These are phyloP conservation scores for Hemiscyllium ocellatum DNA, from an alignment of 2,113 vertebrate genomes.

Conservation along the genomic window DNA sequence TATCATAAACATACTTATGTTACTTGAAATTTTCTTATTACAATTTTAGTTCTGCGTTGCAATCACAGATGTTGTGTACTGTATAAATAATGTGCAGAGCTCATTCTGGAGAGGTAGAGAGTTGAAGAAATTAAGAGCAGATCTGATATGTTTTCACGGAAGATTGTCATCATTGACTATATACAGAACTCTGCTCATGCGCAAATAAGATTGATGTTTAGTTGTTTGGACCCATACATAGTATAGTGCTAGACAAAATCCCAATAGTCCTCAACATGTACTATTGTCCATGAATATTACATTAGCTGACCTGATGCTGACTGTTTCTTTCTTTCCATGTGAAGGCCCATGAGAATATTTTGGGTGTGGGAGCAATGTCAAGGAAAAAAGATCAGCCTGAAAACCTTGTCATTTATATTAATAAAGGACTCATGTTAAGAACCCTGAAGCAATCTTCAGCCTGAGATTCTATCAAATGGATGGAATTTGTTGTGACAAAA, in stretches of 20 bases:
- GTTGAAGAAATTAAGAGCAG: slow-evolving; percentile 4
- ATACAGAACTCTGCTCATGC: slow-evolving; percentile 15
- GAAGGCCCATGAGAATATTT: slow-evolving; percentile 23
- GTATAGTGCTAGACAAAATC: slow-evolving; percentile 19
- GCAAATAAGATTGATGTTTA: slow-evolving; percentile 26
- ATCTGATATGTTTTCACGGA: background rate
- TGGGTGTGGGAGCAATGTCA: slow-evolving; percentile 1
- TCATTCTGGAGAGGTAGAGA: background rate
- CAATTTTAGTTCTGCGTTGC: background rate
- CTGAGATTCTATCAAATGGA: background rate
- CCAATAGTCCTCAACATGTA: slow-evolving; percentile 25
- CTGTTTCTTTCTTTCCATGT: background rate
- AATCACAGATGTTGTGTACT: too few relatives aligned
- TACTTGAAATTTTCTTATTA: background rate
- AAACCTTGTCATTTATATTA: background rate
- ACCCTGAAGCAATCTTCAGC: background rate
- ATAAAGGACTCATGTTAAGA: background rate
- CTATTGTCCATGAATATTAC: slow-evolving; percentile 32
- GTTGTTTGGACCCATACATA: slow-evolving; percentile 21
- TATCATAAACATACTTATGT: background rate
- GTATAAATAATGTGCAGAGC: background rate
- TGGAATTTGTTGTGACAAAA: background rate
- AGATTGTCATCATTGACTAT: slow-evolving; percentile 20
- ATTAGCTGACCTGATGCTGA: slow-evolving; percentile 35
- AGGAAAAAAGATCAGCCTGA: background rate